Percentiles rank a stretch among this genome's conserved stretches.
phyloP scores from a whole-genome alignment of 2,797 vertebrate species.

The Cheirogaleus major region DNA sequence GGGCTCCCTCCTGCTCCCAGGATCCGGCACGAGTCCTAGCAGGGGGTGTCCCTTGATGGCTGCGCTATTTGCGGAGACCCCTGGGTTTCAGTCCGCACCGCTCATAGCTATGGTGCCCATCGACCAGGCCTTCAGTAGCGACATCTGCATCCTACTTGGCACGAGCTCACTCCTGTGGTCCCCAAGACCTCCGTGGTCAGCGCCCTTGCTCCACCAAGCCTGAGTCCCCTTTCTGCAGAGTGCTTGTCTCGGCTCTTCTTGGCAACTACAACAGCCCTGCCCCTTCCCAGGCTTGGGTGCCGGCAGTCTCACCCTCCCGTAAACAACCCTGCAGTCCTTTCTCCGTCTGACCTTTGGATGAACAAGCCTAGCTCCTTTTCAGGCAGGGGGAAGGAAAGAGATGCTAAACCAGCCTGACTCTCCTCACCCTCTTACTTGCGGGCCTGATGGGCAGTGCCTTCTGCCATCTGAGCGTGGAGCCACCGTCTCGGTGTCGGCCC shows the following conservation, averaged over 20 bases:
- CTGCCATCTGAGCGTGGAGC: background rate
- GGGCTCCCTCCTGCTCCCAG: background rate
- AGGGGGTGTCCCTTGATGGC: background rate
- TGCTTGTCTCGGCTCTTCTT: no score
- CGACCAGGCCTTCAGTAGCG: background rate
- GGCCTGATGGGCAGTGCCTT: background rate
- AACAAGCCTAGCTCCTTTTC: background rate
- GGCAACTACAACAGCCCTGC: background rate
- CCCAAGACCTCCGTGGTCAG: background rate
- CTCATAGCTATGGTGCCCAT: background rate
- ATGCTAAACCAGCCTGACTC: background rate
- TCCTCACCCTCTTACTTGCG: background rate
- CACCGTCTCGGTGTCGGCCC: background rate
- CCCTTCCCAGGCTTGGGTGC: background rate
- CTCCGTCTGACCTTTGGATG: background rate
- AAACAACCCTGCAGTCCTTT: background rate
- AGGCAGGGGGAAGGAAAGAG: background rate
- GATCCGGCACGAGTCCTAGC: background rate
- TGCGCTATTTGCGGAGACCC: background rate
- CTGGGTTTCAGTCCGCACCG: background rate
- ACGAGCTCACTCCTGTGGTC: background rate
- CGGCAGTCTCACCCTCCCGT: background rate
- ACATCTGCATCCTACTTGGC: accelerated
- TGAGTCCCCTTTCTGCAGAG: background rate
- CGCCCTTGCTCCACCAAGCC: background rate